These are phyloP conservation scores for Pipa parva DNA, from an alignment of 2,113 vertebrate species.

Conservation along the genomic window DNA sequence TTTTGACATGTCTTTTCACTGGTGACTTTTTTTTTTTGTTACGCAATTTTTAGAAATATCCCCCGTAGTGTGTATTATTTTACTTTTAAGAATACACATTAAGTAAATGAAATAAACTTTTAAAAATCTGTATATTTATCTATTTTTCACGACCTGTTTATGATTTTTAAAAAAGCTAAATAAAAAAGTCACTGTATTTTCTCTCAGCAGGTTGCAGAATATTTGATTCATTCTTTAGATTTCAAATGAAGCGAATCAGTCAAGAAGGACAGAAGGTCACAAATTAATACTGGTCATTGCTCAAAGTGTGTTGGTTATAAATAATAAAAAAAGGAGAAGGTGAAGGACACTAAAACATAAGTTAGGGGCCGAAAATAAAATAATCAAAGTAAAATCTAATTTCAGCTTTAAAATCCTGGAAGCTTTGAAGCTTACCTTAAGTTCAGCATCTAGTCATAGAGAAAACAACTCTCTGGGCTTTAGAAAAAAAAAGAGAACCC, in stretches of 20 bases:
- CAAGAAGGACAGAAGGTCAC: conserved; percentile 98
- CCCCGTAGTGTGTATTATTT: too few relatives aligned
- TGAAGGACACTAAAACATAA: conserved; percentile 85
- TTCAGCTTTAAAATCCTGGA: conserved; percentile 79
- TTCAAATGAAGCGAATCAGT: conserved; percentile 94
- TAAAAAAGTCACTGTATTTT: conserved; percentile 55
- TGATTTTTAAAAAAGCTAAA: conserved; percentile 43
- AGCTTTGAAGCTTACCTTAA: conserved; percentile 51
- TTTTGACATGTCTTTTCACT: too few relatives aligned
- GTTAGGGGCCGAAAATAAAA: conserved; percentile 58
- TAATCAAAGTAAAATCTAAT: conserved; percentile 75
- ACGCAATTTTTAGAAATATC: too few relatives aligned
- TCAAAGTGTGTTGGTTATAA: conserved; percentile 92
- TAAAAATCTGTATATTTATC: conserved; percentile 61
- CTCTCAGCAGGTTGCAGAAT: conserved; percentile 65
- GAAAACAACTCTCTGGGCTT: conserved; percentile 16
- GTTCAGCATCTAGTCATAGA: conserved; percentile 32
- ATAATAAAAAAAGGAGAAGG: conserved; percentile 96
- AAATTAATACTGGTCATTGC: conserved; percentile 99
- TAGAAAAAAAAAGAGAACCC: conserved; percentile 12
- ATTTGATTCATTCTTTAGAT: conserved; percentile 85
- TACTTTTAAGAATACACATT: background rate
- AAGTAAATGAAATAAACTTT: background rate
- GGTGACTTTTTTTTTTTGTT: too few relatives aligned
- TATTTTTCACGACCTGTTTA: too few relatives aligned